A percentile compares a stretch with the other conserved stretches of the same genome.
These are phyloP conservation scores for Temnothorax unifasciatus DNA, from an alignment of 2,888 invertebrate genomes.

Conservation along the genomic window DNA sequence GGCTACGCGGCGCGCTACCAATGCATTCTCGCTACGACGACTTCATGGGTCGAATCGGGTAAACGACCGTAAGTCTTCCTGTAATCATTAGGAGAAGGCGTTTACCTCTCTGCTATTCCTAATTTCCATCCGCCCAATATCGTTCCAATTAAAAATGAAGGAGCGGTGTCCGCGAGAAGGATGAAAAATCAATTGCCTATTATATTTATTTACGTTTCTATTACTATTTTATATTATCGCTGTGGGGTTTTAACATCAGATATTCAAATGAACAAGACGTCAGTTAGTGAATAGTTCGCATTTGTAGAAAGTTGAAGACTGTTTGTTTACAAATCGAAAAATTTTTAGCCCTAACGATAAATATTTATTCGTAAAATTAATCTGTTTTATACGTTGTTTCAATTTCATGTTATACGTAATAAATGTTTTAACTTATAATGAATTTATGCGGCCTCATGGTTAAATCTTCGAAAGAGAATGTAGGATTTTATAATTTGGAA, in stretches of 20 bases:
- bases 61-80: constrained; percentile 55
- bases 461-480: background rate
- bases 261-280: background rate
- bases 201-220: background rate
- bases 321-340: background rate
- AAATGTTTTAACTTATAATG: background rate
- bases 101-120: constrained; percentile 34
- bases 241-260: background rate
- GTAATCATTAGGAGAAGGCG: constrained; percentile 49
- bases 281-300: background rate
- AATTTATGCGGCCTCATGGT: background rate
- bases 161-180: background rate
- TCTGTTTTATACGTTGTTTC: background rate
- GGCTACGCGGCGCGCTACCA: constrained; percentile 47
- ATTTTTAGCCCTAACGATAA: background rate
- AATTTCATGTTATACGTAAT: background rate
- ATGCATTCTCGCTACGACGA: constrained; percentile 54
- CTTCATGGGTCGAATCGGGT: constrained; percentile 52
- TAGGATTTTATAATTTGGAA: background rate
- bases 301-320: too few relatives aligned
- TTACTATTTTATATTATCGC: too few relatives aligned
- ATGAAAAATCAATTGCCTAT: background rate
- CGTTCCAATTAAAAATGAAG: constrained; percentile 34
- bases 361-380: background rate
- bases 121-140: constrained; percentile 37